phyloP scores from a whole-genome alignment of 53 echinoderm and acorn worm genomes.

The Crossaster papposus region DNA sequence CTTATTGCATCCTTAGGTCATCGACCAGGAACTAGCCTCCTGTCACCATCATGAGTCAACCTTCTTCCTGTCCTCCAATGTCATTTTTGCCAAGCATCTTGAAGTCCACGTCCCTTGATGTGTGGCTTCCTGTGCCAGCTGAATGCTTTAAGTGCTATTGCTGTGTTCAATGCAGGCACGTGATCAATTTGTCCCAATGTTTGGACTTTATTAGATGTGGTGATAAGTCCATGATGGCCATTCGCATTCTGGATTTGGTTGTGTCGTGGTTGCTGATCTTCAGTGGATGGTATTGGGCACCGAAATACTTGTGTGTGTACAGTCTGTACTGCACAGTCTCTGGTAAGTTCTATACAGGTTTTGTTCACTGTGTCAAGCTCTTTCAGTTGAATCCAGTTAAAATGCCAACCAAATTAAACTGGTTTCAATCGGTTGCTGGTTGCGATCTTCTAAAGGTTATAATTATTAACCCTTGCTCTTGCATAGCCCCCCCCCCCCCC shows the following conservation, averaged over 20 bases:
- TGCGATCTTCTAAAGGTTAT: too few relatives aligned
- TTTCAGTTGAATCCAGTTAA: too few relatives aligned
- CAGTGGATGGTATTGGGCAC: not conserved
- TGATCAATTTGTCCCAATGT: not conserved
- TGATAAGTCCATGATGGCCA: not conserved
- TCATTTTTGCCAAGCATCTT: not conserved
- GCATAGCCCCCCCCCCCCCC: too few relatives aligned
- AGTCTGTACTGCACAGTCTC: too few relatives aligned
- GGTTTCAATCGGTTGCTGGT: too few relatives aligned
- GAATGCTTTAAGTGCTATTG: not conserved
- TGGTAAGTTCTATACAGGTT: too few relatives aligned
- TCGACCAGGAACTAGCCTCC: not conserved
- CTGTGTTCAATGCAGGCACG: not conserved
- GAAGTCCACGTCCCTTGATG: not conserved
- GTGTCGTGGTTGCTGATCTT: not conserved
- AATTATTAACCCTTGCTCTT: too few relatives aligned
- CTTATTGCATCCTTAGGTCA: not conserved
- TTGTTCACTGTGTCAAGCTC: too few relatives aligned
- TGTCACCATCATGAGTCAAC: not conserved
- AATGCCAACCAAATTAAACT: too few relatives aligned
- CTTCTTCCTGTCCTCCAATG: not conserved
- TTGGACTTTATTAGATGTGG: not conserved
- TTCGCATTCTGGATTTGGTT: not conserved
- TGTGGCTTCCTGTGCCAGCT: not conserved
- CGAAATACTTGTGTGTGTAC: not conserved